Evolutionary conservation across 1,140 invertebrate species (phyloP), one percentile per base, ranked within the genome.

Genomic region (Stratiolaelaps scimitus): DNA sequence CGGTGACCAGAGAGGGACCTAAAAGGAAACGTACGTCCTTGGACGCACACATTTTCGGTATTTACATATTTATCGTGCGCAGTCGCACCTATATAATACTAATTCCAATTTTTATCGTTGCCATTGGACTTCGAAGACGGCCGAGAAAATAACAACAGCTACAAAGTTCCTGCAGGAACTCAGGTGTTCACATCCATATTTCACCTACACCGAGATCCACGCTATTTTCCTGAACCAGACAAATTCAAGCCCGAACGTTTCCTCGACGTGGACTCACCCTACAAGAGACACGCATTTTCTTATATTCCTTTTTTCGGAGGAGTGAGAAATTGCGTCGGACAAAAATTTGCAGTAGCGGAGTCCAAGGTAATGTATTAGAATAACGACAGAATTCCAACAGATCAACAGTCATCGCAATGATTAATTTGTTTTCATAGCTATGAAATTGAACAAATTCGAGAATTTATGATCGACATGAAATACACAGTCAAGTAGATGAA

Each of bases 201-300:
- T 26, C 47, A 48, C 0, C 40, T 88, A 29, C 88, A 91, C 74
- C 80, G 85, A 68, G 81, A 83, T 71, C 77, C 81, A 0, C 76
- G 83, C 64, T 79, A 84, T 69, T 90, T 85, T 71, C 80, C 83
- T 26, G 83, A 90, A 71, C 87, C 88, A 0, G 80, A 86, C 20
- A 78, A 78, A 19, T 91, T 88, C 73, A 78, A 90, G 72, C 88
- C 88, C 1, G 87, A 89, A 72, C 85, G 88, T 72, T 90, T 89
- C 78, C 73, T 87, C 28, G 84, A 86, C 0, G 87, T 89, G 69
- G 85, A 83, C 65, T 81, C 81, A 1, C 79, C 80, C 7, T 26
- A 48, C 47, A 82, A 82, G 64, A 80, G 87, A 43, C 86, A 90
- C 71, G 88, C 88, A 53, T 91, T 87, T 75, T 82, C 86, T 15